Base-by-base conservation (phyloP, 1,140 invertebrate genomes). In the Idris sp. region DNA sequence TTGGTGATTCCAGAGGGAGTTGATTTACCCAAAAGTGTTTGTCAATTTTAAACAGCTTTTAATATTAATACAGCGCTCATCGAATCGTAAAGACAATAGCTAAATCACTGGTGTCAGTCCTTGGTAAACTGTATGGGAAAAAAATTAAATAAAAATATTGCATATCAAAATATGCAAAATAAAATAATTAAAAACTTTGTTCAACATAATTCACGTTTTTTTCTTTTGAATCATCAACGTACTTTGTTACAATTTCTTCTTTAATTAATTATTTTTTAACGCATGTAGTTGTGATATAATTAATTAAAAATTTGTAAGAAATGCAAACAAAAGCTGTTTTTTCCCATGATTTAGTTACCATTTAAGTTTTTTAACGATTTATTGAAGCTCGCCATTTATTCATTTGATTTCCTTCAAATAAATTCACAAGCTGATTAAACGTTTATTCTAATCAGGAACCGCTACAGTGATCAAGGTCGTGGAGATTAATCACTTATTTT, bases 351-450 rank as follows among this genome's bases (percentile, higher is more conserved):
- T 75, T 65, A 46, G 33, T 41, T 58, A 69, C 58, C 62, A 30
- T 43, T 64, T 68, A 56, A 51, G 19, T 75, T 58, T n/a, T n/a
- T n/a, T 65, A 75, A 75, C 64, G 65, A 75, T 75, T 51, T 74
- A 77, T 74, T 71, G 64, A 73, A 74, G 65, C 65, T 74, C 68
- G 64, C 69, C 62, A 48, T 69, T 72, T 56, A 72, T 25, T 69
- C n/a, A n/a, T n/a, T 69, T 56, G 51, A 69, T 68, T 69, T 75
- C 19, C 41, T 62, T 69, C 35, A 74, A 74, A 58, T 22, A 75
- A 74, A 48, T 74, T 53, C 54, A 49, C 19, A 74, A 74, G 69
- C 69, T 40, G 54, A 54, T 74, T 53, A 65, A 65, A 65, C 35
- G 69, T 44, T 53, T 53, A 53, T 44, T 15, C 49, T 53, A 53